Base-by-base conservation (phyloP, 30 jellyfish, hydroid and myxozoan species). In the Turritopsis rubra region DNA sequence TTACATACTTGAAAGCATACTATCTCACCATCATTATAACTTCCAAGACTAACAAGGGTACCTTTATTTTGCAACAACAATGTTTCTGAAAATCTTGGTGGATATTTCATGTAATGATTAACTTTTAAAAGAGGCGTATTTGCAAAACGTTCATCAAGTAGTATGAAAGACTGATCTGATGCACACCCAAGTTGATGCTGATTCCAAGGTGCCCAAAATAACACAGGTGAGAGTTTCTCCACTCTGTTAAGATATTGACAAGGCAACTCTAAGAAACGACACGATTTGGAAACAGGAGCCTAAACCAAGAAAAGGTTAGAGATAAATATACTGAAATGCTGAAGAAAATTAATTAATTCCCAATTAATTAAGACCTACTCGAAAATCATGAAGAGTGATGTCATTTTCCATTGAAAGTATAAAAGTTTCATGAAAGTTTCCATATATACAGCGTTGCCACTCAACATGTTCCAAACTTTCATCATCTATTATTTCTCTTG, bases 41-140 rank as follows among this genome's bases (percentile, higher is more conserved):
- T 41, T 41, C 60, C 60, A 41, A 41, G 60, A 41, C 60, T 41
- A 13, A 41, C 60, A 41, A 41, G 60, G 13, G 60, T 3, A 41
- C 13, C 60, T 41, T 41, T 13, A 5, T 41, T 5, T 3, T 3
- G 60, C 60, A 41, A 41, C 13, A 13, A 13, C 13, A 41, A 41
- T 41, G 60, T 41, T 13, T 41, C 9, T 41, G 60, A 5, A 41
- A 41, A 41, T 41, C 60, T 41, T 41, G 85, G 85, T 19, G 72
- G 27, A 52, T 23, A 52, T 8, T 77, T 77, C 85, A 77, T 77
- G 20, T 77, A 77, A 66, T 77, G 85, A 52, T 77, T 77, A 13
- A 29, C 28, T 77, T 77, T 77, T 8, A 77, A 1, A 26, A 77
- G 71, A 13, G 85, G 85, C 18, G 85, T 77, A 26, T 77, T 77